phyloP scores from a whole-genome alignment of 2,113 vertebrate genomes.

The Gopherus flavomarginatus region DNA sequence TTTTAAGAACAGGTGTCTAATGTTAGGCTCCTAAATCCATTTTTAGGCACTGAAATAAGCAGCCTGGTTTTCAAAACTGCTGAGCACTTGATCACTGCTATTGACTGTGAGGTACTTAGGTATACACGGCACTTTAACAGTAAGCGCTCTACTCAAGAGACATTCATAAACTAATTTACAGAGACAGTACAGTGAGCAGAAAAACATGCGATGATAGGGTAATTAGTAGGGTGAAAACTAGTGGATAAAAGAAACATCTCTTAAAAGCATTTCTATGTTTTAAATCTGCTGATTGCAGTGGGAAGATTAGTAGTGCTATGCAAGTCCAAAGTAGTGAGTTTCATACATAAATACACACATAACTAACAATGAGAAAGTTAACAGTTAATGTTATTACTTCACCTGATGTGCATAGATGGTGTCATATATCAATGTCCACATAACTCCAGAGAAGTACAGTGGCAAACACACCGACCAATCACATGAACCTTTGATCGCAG shows the following conservation, averaged over 20 bases:
- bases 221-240: neutral
- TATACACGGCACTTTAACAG: neutral
- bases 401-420: constrained; percentile 99
- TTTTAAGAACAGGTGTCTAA: neutral
- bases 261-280: neutral
- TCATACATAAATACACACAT: neutral
- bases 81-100: neutral
- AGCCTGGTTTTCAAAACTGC: neutral
- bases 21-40: neutral
- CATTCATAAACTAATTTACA: neutral
- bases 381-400: neutral
- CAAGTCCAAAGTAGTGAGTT: neutral
- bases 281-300: neutral
- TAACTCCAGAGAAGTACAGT: constrained; percentile 91
- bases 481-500: constrained; percentile 90
- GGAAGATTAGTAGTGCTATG: neutral
- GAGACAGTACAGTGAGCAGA: neutral
- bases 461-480: constrained; percentile 94
- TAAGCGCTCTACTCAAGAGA: neutral
- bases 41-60: neutral
- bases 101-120: fast-evolving
- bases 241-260: neutral
- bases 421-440: constrained; percentile 96
- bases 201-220: neutral
- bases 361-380: neutral